A percentile compares a stretch with the other conserved stretches of the same genome.
Conservation (phyloP, 2,797 vertebrate species). For the Paratrypauchen microcephalus region DNA sequence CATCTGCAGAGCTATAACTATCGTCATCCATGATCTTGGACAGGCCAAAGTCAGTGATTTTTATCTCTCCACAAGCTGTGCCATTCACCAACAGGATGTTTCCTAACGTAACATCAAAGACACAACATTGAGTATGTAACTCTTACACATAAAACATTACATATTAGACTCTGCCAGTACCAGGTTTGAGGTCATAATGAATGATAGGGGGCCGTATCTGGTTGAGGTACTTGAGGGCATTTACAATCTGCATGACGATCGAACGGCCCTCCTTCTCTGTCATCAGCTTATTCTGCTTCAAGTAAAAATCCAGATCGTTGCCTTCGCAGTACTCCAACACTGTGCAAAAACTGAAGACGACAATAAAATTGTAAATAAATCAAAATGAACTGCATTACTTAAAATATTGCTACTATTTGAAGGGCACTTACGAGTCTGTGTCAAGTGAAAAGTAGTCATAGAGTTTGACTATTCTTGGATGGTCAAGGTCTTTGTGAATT, state of each 20-base stretch:
- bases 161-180: conserved; percentile 56
- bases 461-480: conserved; percentile 94
- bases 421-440: conserved; percentile 91
- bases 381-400: neutral
- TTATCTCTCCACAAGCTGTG: conserved; percentile 95
- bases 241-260: conserved; percentile 97
- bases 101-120: conserved; percentile 67
- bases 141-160: neutral
- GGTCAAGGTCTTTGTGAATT: conserved; percentile 97
- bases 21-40: conserved; percentile 98
- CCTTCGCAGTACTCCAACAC: conserved; percentile 97
- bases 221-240: conserved; percentile 97
- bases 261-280: conserved; percentile 93
- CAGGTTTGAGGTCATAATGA: conserved; percentile 97
- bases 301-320: conserved; percentile 96
- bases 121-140: neutral
- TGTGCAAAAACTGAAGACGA: conserved; percentile 88
- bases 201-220: conserved; percentile 97
- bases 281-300: conserved; percentile 98
- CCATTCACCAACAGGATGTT: conserved; percentile 97
- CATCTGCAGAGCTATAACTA: conserved; percentile 92
- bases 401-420: neutral
- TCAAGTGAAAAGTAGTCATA: conserved; percentile 96
- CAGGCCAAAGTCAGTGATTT: conserved; percentile 96
- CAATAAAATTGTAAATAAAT: neutral